Conservation (phyloP, 2,797 vertebrate genomes). For the Fratercula arctica region DNA sequence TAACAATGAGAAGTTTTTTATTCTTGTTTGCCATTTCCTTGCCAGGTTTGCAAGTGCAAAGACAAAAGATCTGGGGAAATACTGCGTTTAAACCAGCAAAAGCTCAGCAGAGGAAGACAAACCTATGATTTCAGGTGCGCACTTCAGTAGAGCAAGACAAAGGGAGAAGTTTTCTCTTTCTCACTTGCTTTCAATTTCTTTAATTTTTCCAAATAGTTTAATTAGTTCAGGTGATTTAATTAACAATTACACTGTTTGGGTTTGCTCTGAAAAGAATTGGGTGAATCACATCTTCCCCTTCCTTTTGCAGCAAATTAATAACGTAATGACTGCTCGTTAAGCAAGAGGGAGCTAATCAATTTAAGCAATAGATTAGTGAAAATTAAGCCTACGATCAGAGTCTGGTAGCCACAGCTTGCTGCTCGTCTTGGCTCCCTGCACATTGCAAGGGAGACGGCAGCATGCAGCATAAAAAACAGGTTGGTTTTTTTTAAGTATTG, state of each 20-base stretch:
- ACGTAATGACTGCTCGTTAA: fast-evolving
- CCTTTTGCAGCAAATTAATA: not conserved
- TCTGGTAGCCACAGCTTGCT: not conserved
- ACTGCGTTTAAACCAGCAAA: not conserved
- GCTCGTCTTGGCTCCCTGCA: not conserved
- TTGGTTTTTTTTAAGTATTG: not conserved
- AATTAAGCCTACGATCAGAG: not conserved
- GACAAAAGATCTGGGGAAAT: not conserved
- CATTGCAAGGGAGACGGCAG: not conserved
- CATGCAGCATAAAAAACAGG: not conserved
- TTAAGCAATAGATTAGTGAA: not conserved
- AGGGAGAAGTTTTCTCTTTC: not conserved
- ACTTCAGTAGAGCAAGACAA: not conserved
- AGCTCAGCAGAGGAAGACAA: not conserved
- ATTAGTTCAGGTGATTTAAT: not conserved
- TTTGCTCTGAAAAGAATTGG: not conserved
- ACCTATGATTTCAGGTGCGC: not conserved
- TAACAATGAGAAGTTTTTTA: not conserved
- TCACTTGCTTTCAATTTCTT: not conserved
- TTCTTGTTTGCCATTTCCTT: not conserved
- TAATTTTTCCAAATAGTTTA: not conserved
- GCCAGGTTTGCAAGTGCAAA: not conserved
- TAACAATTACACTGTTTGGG: not conserved
- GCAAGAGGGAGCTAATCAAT: not conserved
- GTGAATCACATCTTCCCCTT: not conserved